phyloP scores from a whole-genome alignment of 2,888 invertebrate genomes.

The Lutraria lutraria region DNA sequence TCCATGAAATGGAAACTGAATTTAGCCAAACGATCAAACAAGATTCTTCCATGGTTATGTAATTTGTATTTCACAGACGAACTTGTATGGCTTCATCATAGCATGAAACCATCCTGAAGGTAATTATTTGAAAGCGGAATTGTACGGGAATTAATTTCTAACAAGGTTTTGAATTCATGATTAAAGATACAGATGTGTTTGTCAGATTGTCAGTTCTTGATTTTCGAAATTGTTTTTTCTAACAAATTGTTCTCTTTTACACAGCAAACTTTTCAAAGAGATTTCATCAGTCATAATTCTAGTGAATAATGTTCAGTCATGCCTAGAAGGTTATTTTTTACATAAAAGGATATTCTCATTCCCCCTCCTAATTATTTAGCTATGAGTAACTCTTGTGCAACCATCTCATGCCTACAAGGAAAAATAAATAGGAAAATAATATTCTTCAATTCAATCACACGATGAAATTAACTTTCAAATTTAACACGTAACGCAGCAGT shows the following conservation, averaged over 20 bases:
- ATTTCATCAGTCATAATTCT: conserved; percentile 16
- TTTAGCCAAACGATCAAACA: neutral
- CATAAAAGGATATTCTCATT: neutral
- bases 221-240: neutral
- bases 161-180: conserved; percentile 29
- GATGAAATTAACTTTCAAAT: conserved; percentile 23
- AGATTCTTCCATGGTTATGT: neutral
- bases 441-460: neutral
- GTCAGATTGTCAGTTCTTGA: conserved; percentile 22
- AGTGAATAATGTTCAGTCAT: conserved; percentile 1
- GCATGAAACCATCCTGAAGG: neutral
- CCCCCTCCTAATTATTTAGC: neutral
- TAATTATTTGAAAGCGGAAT: conserved; percentile 21
- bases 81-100: neutral
- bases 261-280: conserved; percentile 2
- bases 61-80: neutral
- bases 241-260: conserved; percentile 19
- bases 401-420: neutral
- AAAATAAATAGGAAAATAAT: conserved; percentile 12
- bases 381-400: neutral
- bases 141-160: conserved; percentile 23
- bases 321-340: neutral
- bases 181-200: conserved; percentile 22
- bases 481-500: neutral
- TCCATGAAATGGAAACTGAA: neutral